A percentile compares a stretch with the other conserved stretches of the same genome.
Conservation (phyloP, 2,797 vertebrate genomes). For the Tragelaphus oryx region DNA sequence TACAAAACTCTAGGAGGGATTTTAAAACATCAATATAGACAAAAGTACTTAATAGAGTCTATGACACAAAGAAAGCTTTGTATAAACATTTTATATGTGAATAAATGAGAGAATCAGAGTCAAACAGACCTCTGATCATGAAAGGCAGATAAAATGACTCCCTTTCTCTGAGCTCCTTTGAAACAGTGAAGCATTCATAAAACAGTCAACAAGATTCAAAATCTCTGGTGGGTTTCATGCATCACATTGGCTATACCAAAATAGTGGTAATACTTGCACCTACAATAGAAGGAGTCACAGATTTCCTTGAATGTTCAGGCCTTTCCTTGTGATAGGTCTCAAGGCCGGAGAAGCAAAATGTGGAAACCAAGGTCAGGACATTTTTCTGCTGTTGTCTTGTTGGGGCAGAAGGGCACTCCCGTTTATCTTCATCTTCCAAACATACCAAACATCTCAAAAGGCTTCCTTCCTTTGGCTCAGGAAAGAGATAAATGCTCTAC, state of each 20-base stretch:
- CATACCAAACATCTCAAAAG: background rate
- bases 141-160: background rate
- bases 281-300: fast-evolving
- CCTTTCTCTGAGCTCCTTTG: background rate
- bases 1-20: background rate
- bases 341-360: slow-evolving; percentile 31
- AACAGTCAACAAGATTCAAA: background rate
- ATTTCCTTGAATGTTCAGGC: background rate
- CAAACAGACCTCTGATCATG: background rate
- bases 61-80: background rate
- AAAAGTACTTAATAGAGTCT: background rate
- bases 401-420: slow-evolving; percentile 3
- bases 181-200: background rate
- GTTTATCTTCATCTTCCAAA: slow-evolving; percentile 62
- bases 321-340: slow-evolving; percentile 60
- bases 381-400: slow-evolving; percentile 49
- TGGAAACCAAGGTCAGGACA: slow-evolving; percentile 37
- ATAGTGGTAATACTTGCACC: background rate
- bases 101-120: background rate
- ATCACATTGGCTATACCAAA: fast-evolving
- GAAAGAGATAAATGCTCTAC: slow-evolving; percentile 70
- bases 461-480: slow-evolving; percentile 74
- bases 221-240: background rate
- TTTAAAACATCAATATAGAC: background rate
- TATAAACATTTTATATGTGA: background rate